A percentile compares a stretch with the other conserved stretches of the same genome.
Conservation (phyloP, 1,140 invertebrate species). For the Nilaparvata lugens region DNA sequence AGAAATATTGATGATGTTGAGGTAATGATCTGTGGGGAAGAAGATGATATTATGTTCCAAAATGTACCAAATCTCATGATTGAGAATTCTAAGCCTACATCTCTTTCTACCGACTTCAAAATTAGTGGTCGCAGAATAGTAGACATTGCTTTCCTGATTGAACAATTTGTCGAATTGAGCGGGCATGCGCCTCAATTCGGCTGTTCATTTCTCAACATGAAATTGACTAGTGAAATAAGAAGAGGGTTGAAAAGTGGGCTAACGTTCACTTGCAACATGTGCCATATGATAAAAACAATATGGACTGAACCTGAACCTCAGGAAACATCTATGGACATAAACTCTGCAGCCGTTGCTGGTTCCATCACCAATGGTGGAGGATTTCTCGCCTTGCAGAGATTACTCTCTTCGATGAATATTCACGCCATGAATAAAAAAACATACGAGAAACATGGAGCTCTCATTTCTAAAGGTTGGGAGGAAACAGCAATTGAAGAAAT, state of each 20-base stretch:
- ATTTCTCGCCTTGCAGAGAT: conserved; percentile 26
- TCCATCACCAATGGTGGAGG: conserved; percentile 25
- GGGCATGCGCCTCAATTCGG: neutral
- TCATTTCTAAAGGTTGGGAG: conserved; percentile 16
- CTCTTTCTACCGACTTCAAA: too few species aligned
- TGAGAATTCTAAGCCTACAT: too few species aligned
- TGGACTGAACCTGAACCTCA: conserved; percentile 16
- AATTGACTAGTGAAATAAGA: neutral
- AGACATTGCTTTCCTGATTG: too few species aligned
- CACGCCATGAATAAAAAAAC: conserved; percentile 24
- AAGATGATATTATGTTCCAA: too few species aligned
- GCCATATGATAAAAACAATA: conserved; percentile 16
- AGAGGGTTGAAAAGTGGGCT: conserved; percentile 15
- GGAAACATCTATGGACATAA: conserved; percentile 18
- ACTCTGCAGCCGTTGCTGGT: conserved; percentile 23
- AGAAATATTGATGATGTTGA: too few species aligned
- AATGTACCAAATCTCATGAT: too few species aligned
- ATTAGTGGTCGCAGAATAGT: too few species aligned
- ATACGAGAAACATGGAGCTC: conserved; percentile 19
- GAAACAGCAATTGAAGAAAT: conserved; percentile 25
- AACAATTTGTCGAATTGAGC: too few species aligned
- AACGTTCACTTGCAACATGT: conserved; percentile 22
- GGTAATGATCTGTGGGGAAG: too few species aligned
- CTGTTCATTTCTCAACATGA: conserved; percentile 13
- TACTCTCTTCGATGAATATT: conserved; percentile 28